Base-by-base conservation (phyloP, 2,888 invertebrate species). In the Digitonthophagus gazella region DNA sequence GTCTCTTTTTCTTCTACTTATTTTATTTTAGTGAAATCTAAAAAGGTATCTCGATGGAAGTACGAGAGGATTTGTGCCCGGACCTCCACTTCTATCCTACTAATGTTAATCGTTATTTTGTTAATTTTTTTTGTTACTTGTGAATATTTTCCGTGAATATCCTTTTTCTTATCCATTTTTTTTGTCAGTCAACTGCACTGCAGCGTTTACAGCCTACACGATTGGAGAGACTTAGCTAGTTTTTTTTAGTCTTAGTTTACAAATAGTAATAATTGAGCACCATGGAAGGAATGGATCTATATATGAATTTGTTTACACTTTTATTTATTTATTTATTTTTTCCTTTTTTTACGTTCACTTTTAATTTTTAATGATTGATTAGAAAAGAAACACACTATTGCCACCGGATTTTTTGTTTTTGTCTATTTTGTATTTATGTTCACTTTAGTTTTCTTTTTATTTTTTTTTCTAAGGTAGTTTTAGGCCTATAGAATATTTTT, bases 261-360 rank as follows among this genome's bases (percentile, higher is more conserved):
- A 64, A 71, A 69, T 71, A 71, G 68, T 72, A 19, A 75, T 83
- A 83, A 84, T 87, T 87, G 88, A 89, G 88, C 88, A 88, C 88
- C 87, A 86, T 87, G 88, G 88, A 88, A 88, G 88, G 88, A 89
- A 88, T 88, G 82, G 83, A 86, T 86, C 86, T 85, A 73, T 72
- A n/a, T n/a, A 44, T 44, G 28, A 44, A 44, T 44, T 44, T 44
- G 3, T 44, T 44, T 44, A 44, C 28, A 44, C 28, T 44, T 44
- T 44, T 44, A 44, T 3, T 1, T 44, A 8, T 44, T 6, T 6
- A 22, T 22, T 22, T 22, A 4, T 22, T 22, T 22, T 22, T 22
- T 22, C 3, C 3, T 22, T 22, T 4, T 22, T 22, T 22, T 22
- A 22, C 3, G 6, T 22, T 44, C 28, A 8, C 8, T 8, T n/a